These are phyloP conservation scores for Astreopora myriophthalma DNA, from an alignment of 64 coral and sea anemone genomes.

Conservation along the genomic window DNA sequence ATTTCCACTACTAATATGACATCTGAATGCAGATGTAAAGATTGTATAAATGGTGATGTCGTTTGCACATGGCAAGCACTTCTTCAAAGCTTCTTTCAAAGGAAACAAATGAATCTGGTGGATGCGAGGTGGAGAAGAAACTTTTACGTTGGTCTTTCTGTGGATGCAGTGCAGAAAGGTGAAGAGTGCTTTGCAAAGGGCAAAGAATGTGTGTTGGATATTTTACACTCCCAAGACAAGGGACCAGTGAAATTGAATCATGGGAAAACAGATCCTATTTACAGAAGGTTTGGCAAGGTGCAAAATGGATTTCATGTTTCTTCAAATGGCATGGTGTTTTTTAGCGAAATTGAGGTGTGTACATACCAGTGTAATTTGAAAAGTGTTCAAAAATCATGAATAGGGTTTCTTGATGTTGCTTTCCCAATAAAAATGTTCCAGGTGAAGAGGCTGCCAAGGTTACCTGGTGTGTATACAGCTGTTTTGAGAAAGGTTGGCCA, in stretches of 20 bases:
- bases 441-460: too few species aligned
- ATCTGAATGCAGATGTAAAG: neutral
- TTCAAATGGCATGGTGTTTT: slow-evolving; percentile 79
- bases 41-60: neutral
- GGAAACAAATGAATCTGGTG: neutral
- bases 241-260: neutral
- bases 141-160: neutral
- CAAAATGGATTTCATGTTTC: slow-evolving; percentile 84
- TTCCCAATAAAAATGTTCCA: too few species aligned
- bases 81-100: neutral
- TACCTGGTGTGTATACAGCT: too few species aligned
- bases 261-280: slow-evolving; percentile 32
- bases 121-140: neutral
- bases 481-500: too few species aligned
- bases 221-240: neutral
- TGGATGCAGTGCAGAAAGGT: neutral
- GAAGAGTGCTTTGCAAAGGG: neutral
- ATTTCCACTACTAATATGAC: neutral
- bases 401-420: too few species aligned
- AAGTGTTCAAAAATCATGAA: too few species aligned
- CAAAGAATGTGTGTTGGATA: neutral
- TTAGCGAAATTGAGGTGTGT: slow-evolving; percentile 74
- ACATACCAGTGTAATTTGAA: too few species aligned
- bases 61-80: neutral
- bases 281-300: slow-evolving; percentile 41